Conservation (phyloP, 2,888 invertebrate genomes). For the Peribatodes rhomboidaria region DNA sequence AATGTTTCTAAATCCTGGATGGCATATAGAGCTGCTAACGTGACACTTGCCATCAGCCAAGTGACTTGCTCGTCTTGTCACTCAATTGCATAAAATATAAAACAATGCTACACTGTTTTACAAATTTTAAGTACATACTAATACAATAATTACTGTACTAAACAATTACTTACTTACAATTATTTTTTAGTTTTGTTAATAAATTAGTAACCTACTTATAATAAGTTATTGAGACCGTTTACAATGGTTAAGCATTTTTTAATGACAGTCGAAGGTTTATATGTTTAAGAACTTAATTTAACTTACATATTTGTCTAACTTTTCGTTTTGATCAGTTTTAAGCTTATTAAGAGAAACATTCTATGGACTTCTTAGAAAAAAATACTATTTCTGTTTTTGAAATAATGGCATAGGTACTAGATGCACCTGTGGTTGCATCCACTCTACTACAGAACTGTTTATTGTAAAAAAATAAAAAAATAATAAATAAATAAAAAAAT, state of each 20-base stretch:
- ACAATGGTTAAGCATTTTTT: constrained; percentile 9
- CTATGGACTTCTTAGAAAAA: background rate
- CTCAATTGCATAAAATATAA: no score
- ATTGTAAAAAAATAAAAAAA: no score
- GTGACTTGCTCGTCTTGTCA: no score
- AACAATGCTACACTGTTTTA: no score
- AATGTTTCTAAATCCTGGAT: no score
- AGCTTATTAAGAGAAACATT: no score
- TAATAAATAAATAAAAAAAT: no score
- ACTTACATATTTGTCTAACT: background rate
- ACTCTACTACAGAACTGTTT: no score
- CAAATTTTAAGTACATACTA: constrained; percentile 35
- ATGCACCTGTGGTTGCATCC: no score
- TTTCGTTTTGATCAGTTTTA: no score
- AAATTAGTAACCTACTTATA: constrained; percentile 10
- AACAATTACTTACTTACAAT: background rate
- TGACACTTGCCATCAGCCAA: no score
- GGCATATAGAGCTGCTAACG: no score
- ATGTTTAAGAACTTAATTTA: background rate
- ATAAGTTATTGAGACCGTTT: constrained; percentile 22
- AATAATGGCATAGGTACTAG: constrained; percentile 1
- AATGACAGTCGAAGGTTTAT: background rate
- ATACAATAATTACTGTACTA: background rate
- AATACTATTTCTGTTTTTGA: background rate
- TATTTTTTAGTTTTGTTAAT: constrained; percentile 12